Conservation (phyloP, 2,113 vertebrate species). For the Siniperca knerii region DNA sequence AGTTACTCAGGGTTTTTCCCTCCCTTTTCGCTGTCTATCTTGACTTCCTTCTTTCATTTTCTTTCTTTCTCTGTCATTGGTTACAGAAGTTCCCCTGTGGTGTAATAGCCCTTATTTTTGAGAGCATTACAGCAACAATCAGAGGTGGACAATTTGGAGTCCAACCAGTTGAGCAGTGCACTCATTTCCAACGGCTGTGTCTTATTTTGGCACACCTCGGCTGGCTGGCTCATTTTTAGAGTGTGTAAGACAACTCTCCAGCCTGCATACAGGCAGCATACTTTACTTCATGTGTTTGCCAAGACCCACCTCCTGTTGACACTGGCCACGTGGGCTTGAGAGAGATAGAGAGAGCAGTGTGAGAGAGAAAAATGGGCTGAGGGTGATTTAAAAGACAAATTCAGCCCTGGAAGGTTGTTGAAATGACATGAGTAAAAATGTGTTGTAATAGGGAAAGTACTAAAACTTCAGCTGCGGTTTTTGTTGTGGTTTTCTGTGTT, state of each 20-base stretch:
- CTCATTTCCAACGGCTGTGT: slow-evolving; percentile 53
- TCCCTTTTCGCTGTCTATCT: slow-evolving; percentile 62
- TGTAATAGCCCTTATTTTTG: slow-evolving; percentile 26
- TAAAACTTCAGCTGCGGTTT: neutral
- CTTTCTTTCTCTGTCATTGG: slow-evolving; percentile 49
- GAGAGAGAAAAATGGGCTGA: slow-evolving; percentile 12
- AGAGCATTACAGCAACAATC: slow-evolving; percentile 30
- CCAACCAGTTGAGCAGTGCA: slow-evolving; percentile 53
- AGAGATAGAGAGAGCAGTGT: slow-evolving; percentile 62
- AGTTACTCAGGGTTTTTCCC: slow-evolving; percentile 73
- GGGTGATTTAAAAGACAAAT: slow-evolving; percentile 48
- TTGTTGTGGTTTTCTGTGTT: neutral
- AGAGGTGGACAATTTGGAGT: slow-evolving; percentile 39
- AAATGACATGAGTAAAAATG: neutral
- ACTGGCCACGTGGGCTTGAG: slow-evolving; percentile 83
- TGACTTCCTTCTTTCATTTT: slow-evolving; percentile 70
- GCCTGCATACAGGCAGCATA: slow-evolving; percentile 59
- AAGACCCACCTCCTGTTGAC: slow-evolving; percentile 87
- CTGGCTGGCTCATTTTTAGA: slow-evolving; percentile 65
- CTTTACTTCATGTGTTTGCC: slow-evolving; percentile 61
- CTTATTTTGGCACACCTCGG: slow-evolving; percentile 64
- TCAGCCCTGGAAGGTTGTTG: neutral
- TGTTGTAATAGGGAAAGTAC: neutral
- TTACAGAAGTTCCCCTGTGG: slow-evolving; percentile 58
- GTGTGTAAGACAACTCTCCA: slow-evolving; percentile 66